These are phyloP conservation scores for Emys orbicularis DNA, from an alignment of 2,797 vertebrate species.

Conservation along the genomic window DNA sequence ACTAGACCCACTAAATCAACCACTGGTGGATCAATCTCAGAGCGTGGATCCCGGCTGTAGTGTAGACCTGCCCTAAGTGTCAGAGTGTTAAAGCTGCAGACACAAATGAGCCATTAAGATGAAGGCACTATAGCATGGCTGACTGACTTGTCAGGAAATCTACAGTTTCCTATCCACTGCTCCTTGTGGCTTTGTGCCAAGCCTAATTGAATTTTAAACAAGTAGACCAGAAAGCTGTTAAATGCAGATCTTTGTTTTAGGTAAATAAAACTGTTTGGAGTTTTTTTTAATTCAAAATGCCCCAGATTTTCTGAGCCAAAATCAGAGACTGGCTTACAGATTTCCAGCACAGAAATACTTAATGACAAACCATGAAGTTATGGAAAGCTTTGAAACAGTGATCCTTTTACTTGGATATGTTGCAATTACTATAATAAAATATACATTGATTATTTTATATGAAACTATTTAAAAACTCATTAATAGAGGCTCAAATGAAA, in stretches of 20 bases:
- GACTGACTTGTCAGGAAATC: constrained; percentile 57
- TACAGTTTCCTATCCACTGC: not conserved
- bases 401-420: not conserved
- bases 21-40: too few relatives aligned
- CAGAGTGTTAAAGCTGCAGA: constrained; percentile 39
- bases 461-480: not conserved
- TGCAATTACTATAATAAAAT: not conserved
- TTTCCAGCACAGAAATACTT: not conserved
- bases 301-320: not conserved
- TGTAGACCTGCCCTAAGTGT: not conserved
- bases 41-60: too few relatives aligned
- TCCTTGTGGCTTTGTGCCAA: constrained; percentile 9
- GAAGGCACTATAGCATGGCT: not conserved
- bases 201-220: constrained; percentile 20
- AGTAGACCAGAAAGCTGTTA: not conserved
- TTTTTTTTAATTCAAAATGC: not conserved
- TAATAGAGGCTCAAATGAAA: not conserved
- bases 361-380: not conserved
- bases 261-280: not conserved
- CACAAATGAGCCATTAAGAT: constrained; percentile 47
- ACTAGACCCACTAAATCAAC: too few relatives aligned
- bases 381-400: not conserved
- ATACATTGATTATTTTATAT: not conserved
- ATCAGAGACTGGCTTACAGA: not conserved
- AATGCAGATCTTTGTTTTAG: not conserved